Conservation (phyloP, 2,797 vertebrate genomes). For the Crocidura indochinensis region DNA sequence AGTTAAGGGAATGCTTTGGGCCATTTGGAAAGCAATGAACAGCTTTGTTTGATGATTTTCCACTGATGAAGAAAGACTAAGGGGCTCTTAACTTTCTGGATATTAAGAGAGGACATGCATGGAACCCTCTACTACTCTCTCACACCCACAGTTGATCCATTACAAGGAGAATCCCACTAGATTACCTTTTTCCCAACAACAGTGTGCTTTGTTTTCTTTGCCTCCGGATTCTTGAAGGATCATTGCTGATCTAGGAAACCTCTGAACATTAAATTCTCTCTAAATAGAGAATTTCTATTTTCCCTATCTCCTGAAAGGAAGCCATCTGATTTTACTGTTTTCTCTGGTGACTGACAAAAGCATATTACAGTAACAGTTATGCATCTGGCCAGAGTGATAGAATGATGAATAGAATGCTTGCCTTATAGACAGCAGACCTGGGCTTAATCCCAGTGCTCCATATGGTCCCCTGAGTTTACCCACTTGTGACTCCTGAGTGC, state of each 20-base stretch:
- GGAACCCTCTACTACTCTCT: neutral
- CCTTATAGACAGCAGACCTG: no score
- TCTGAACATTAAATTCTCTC: neutral
- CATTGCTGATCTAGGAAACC: conserved; percentile 3
- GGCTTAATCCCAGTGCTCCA: no score
- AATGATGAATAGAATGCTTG: no score
- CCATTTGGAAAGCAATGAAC: neutral
- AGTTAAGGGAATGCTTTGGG: neutral
- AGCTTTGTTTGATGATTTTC: neutral
- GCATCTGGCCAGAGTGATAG: neutral
- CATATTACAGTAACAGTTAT: conserved; percentile 45
- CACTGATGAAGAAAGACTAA: neutral
- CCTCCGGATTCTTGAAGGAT: conserved; percentile 29
- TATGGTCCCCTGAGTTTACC: no score
- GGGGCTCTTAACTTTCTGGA: neutral
- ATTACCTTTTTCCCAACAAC: conserved; percentile 13
- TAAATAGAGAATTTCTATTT: neutral
- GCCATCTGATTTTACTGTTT: conserved; percentile 37
- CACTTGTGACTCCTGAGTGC: no score
- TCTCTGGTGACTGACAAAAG: conserved; percentile 37
- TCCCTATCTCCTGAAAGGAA: conserved; percentile 16
- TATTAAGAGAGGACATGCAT: no score
- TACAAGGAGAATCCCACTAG: neutral
- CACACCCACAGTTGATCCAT: neutral
- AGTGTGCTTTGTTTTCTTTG: conserved; percentile 29